phyloP scores from a whole-genome alignment of 2,888 invertebrate species.

The Tillus elongatus region DNA sequence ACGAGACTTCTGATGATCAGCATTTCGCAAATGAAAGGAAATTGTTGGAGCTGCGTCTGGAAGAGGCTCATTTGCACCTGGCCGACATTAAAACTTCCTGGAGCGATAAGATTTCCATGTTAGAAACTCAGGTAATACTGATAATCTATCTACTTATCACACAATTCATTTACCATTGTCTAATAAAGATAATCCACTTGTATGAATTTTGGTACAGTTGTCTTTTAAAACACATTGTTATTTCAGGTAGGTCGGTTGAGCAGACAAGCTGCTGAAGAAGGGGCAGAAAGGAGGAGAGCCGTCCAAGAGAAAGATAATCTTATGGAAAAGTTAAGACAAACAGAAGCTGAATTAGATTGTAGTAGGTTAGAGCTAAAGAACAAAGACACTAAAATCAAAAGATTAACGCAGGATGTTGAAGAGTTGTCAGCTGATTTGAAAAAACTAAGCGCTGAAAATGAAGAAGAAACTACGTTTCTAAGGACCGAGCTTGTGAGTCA shows the following conservation, averaged over 20 bases:
- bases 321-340: conserved; percentile 52
- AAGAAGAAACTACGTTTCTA: conserved; percentile 47
- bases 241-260: conserved; percentile 68
- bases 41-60: conserved; percentile 65
- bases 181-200: too few species aligned
- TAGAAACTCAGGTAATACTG: conserved; percentile 79
- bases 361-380: conserved; percentile 55
- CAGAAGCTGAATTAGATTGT: conserved; percentile 59
- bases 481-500: conserved; percentile 52
- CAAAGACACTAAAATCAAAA: conserved; percentile 62
- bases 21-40: conserved; percentile 54
- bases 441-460: conserved; percentile 43
- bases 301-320: conserved; percentile 59
- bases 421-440: conserved; percentile 59
- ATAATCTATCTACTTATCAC: too few species aligned
- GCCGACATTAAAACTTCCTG: conserved; percentile 85
- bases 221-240: too few species aligned
- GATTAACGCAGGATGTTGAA: conserved; percentile 65
- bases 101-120: conserved; percentile 80
- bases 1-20: conserved; percentile 44
- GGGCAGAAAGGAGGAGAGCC: conserved; percentile 67
- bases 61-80: conserved; percentile 77
- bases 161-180: too few species aligned
- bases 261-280: conserved; percentile 76
- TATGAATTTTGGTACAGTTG: too few species aligned